Evolutionary conservation across 2,797 vertebrate genomes (phyloP).

Genomic region (Anguilla pacifica): DNA sequence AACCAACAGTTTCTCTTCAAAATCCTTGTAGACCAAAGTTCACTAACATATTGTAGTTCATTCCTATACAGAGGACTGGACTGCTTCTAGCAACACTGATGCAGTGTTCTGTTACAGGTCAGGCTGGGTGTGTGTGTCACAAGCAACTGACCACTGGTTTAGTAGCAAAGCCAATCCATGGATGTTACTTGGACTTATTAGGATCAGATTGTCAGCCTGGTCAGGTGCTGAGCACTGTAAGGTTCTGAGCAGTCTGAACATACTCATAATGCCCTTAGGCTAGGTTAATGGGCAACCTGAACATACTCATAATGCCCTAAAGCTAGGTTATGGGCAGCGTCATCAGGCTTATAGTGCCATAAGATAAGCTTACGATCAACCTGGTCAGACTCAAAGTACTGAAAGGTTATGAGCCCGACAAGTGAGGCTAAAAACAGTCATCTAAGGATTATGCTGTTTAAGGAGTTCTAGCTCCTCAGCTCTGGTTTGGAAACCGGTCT

Average conservation of each 20-base stretch:
- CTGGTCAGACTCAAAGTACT: neutral
- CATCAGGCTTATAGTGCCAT: neutral
- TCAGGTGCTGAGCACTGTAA: neutral
- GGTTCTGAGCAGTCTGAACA: neutral
- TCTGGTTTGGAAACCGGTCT: neutral
- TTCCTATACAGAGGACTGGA: neutral
- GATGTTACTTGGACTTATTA: neutral
- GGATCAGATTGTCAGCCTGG: neutral
- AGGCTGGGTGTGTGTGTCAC: neutral
- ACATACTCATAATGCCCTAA: neutral
- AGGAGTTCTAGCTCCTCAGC: neutral
- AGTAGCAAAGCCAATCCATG: neutral
- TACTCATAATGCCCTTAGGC: too few relatives aligned
- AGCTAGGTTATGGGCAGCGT: too few relatives aligned
- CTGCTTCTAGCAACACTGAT: neutral
- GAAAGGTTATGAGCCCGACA: neutral
- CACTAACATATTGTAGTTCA: neutral
- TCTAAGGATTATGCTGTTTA: neutral
- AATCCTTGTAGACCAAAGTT: neutral
- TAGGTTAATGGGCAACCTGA: neutral
- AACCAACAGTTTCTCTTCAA: neutral
- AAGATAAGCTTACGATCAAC: neutral
- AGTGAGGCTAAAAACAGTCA: neutral
- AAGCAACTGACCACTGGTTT: neutral
- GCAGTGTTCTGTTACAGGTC: neutral